Percentiles rank a stretch among this genome's conserved stretches.
phyloP scores from a whole-genome alignment of 2,888 invertebrate species.

The Ennomos fuscantarius region DNA sequence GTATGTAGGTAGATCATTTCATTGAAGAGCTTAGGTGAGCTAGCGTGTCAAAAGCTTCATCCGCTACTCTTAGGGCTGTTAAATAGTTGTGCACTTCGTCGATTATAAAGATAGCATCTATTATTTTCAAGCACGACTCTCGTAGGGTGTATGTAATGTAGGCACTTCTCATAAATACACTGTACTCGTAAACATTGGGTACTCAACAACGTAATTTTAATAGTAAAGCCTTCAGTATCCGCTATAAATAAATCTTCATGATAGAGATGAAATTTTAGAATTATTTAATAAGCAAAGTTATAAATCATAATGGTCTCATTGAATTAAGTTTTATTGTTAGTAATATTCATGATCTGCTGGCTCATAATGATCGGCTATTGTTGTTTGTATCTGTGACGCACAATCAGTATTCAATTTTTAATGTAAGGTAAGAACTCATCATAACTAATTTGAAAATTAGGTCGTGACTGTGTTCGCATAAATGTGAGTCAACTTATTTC shows the following conservation, averaged over 20 bases:
- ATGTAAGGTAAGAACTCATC: conserved; percentile 12
- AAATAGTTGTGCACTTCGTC: conserved; percentile 15
- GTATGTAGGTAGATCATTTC: background rate
- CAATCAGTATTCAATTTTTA: conserved; percentile 26
- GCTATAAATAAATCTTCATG: no score
- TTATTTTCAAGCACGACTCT: conserved; percentile 17
- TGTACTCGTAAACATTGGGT: background rate
- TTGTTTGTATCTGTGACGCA: conserved; percentile 16
- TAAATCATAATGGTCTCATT: background rate
- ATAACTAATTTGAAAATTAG: background rate
- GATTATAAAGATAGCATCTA: conserved; percentile 6
- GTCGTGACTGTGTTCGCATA: conserved; percentile 7
- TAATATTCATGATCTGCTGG: background rate
- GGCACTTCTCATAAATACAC: conserved; percentile 6
- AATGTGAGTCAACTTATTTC: conserved; percentile 13
- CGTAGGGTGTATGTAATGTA: conserved; percentile 9
- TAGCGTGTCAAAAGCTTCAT: conserved; percentile 5
- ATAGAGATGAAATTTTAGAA: no score
- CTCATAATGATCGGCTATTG: conserved; percentile 2
- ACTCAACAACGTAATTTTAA: no score
- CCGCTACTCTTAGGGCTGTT: conserved; percentile 13
- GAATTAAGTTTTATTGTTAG: background rate
- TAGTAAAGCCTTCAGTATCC: no score
- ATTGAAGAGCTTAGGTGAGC: conserved; percentile 1
- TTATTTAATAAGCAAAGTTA: background rate